Evolutionary conservation across 2,113 vertebrate genomes (phyloP), one percentile per base, ranked within the genome.

Genomic region (Eudorcas thomsonii): DNA sequence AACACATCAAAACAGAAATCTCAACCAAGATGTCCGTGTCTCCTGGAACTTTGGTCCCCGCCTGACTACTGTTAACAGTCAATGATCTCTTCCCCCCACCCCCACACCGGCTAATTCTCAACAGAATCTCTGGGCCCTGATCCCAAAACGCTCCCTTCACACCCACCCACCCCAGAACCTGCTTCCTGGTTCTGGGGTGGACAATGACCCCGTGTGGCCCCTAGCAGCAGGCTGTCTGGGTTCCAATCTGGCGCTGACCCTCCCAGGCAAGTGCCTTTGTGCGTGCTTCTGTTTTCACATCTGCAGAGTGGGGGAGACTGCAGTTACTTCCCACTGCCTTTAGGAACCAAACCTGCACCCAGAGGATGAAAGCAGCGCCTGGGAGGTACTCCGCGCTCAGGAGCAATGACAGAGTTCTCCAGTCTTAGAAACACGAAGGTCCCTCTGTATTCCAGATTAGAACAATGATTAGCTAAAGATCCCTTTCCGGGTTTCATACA

Each of bases 401-500:
- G 21, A 7, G n/a, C 48, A 21, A 5, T 3, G 50, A 59, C 36
- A 7, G 10, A 11, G 39, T 52, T 28, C 87, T 43, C 84, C 57
- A 52, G 96, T 77, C 82, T 90, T 67, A 84, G 55, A 93, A 89
- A 36, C 86, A 67, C 67, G 87, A 95, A 88, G 59, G 64, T 84
- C 48, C 33, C 25, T 96, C 94, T 96, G 94, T 94, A 48, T 30
- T 94, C 81, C 64, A 71, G 93, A 95, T 88, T 6, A 82, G 91
- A 96, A 92, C 59, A 74, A 59, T 17, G 85, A 88, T 94, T 60
- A 86, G 90, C 94, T 81, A 39, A 80, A 74, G 77, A 95, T 88
- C 88, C 94, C 88, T 92, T 97, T 93, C 96, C 59, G 17, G 94
- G 64, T 88, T 89, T 88, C 97, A 85, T 97, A 16, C 77, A 71